Evolutionary conservation across 2,888 invertebrate genomes (phyloP).

Genomic region (Isoperla grammatica): DNA sequence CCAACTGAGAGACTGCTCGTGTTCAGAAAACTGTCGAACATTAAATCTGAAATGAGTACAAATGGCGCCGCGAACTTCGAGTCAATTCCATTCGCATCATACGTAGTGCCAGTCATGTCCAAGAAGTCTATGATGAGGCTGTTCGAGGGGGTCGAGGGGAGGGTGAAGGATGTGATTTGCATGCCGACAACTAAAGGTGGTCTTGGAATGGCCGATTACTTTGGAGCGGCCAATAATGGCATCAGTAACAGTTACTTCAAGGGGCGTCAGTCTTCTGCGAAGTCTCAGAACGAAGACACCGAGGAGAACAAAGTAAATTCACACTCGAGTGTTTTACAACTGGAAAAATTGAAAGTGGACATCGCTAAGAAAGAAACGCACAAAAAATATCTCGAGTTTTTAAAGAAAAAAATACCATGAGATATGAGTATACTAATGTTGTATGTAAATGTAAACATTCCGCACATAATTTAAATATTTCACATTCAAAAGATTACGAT

Average conservation of each 20-base stretch:
- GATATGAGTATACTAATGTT: no score
- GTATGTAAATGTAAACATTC: no score
- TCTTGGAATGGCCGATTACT: not conserved
- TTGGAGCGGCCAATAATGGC: not conserved
- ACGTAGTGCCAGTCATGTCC: conserved; percentile 2
- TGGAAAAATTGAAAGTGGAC: conserved; percentile 1
- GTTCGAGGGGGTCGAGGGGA: not conserved
- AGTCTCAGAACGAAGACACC: no score
- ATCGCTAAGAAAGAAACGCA: conserved; percentile 11
- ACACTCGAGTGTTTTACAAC: not conserved
- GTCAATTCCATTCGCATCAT: conserved; percentile 2
- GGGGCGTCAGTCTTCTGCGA: no score
- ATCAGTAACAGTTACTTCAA: no score
- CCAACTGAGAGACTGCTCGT: not conserved
- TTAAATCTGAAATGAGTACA: no score
- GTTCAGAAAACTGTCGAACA: not conserved
- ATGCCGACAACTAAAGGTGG: not conserved
- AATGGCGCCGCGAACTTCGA: no score
- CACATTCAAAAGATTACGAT: no score
- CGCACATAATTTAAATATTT: no score
- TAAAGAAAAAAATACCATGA: not conserved
- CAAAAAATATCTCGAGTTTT: conserved; percentile 1
- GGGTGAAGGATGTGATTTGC: not conserved
- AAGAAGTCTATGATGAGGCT: not conserved
- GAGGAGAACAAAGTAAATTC: not conserved